phyloP scores from a whole-genome alignment of 2,888 invertebrate species.

The Luperina nickerlii region DNA sequence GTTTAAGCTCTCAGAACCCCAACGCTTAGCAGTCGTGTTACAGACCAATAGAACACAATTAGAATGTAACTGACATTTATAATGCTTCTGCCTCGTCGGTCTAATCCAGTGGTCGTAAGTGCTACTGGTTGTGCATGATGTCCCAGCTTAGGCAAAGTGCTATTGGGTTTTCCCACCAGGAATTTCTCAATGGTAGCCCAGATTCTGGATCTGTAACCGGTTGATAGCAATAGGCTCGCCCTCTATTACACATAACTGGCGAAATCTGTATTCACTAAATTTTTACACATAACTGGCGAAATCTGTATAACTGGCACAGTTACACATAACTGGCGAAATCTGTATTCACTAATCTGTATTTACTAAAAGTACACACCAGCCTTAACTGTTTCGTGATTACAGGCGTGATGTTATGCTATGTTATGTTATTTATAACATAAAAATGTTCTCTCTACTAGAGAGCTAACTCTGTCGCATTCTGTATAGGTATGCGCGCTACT shows the following conservation, averaged over 20 bases:
- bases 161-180: neutral
- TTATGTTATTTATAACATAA: neutral
- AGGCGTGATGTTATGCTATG: neutral
- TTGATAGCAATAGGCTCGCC: neutral
- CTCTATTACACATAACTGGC: no score
- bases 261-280: no score
- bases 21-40: neutral
- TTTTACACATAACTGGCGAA: no score
- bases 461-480: constrained; percentile 15
- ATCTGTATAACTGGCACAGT: no score
- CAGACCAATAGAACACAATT: neutral
- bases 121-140: neutral
- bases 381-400: neutral
- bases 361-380: neutral
- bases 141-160: neutral
- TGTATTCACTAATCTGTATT: no score
- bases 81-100: neutral
- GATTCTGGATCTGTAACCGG: neutral
- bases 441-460: constrained; percentile 22
- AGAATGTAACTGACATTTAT: neutral
- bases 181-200: neutral
- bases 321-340: neutral
- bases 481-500: constrained; percentile 13
- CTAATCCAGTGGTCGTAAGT: neutral
- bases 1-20: neutral